A percentile compares a stretch with the other conserved stretches of the same genome.
Evolutionary conservation across 92 coral and sea anemone species (phyloP).

Genomic region (Porites lobata): DNA sequence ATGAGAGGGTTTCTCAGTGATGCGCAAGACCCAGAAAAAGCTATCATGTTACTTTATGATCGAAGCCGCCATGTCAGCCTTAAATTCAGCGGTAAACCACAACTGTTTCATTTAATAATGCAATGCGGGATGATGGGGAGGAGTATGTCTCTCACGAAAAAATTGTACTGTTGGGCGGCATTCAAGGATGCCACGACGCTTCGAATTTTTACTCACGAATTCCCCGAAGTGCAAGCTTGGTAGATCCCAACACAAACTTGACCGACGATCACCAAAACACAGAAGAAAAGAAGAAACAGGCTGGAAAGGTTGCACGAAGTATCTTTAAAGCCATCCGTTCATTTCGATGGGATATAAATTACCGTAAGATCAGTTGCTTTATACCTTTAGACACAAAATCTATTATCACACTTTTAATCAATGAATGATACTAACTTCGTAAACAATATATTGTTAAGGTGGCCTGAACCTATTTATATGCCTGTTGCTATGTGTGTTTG

Average conservation of each 20-base stretch:
- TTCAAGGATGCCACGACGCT: not conserved
- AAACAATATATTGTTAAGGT: no score
- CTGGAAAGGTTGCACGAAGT: no score
- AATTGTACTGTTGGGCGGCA: constrained; percentile 34
- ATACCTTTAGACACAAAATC: no score
- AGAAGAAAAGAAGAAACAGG: no score
- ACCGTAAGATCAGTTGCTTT: no score
- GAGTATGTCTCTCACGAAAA: not conserved
- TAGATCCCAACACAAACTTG: not conserved
- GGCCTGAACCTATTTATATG: no score
- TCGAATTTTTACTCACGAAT: constrained; percentile 36
- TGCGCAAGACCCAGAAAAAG: not conserved
- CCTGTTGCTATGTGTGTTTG: no score
- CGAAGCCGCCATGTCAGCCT: constrained; percentile 5
- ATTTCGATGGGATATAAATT: no score
- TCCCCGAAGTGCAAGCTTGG: constrained; percentile 25
- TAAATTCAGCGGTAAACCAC: not conserved
- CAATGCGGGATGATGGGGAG: constrained; percentile 30
- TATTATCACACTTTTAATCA: no score
- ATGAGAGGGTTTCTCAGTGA: constrained; percentile 15
- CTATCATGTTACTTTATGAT: not conserved
- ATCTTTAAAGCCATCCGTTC: no score
- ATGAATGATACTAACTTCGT: no score
- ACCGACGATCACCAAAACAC: no score
- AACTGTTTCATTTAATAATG: constrained; percentile 15